Evolutionary conservation across 2,797 vertebrate species (phyloP).

Genomic region (Melanotaenia boesemani): DNA sequence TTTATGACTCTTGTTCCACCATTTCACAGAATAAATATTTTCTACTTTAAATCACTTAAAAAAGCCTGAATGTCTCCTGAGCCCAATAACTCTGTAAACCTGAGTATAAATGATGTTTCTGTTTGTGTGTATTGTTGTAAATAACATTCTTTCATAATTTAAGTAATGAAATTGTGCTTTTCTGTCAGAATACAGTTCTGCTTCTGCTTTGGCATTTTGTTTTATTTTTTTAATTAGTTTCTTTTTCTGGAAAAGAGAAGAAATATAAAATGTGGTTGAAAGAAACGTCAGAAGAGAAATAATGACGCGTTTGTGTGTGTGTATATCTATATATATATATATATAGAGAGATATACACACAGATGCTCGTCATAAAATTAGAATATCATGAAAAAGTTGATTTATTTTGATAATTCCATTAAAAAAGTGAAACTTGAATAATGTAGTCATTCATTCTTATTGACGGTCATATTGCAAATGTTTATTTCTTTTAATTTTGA

Average conservation of each 20-base stretch:
- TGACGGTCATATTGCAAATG: too few relatives aligned
- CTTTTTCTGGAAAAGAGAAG: background rate
- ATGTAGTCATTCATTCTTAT: too few relatives aligned
- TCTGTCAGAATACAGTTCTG: constrained; percentile 45
- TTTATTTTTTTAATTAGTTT: constrained; percentile 2
- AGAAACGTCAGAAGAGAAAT: too few relatives aligned
- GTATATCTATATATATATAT: too few relatives aligned
- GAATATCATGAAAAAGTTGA: too few relatives aligned
- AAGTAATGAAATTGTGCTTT: constrained; percentile 33
- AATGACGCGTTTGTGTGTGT: too few relatives aligned
- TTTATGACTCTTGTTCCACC: constrained; percentile 28
- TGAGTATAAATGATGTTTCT: background rate
- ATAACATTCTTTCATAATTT: constrained; percentile 42
- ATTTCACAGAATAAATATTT: constrained; percentile 62
- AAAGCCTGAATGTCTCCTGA: constrained; percentile 12
- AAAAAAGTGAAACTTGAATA: too few relatives aligned
- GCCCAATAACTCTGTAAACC: background rate
- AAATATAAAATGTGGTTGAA: background rate
- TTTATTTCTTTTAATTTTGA: too few relatives aligned
- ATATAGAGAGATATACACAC: too few relatives aligned
- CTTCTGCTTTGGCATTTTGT: constrained; percentile 12
- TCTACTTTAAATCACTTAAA: constrained; percentile 29
- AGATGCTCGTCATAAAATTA: too few relatives aligned
- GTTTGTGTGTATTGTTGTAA: constrained; percentile 17
- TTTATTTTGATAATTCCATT: too few relatives aligned